Base-by-base conservation (phyloP, 1,140 invertebrate genomes). In the Xylocopa sonorina region DNA sequence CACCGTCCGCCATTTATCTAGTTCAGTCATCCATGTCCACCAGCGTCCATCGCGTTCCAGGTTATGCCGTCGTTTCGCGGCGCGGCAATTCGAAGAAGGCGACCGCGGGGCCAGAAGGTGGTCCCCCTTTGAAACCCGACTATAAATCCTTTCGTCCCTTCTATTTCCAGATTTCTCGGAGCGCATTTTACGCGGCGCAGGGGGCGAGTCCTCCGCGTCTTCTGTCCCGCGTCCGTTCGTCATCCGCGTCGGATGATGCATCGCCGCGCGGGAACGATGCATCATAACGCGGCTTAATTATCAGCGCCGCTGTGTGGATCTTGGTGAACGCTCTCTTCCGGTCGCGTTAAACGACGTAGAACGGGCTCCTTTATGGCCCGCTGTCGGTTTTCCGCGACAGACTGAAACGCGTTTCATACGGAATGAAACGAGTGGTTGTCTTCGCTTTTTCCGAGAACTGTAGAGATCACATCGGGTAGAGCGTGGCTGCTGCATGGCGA, bases 261-360 rank as follows among this genome's bases (percentile, higher is more conserved):
- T 77, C 75, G 75, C 50, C 41, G 16, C 0, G 24, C n/a, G 6
- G n/a, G 24, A 64, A 77, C 75, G 75, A 77, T 77, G 55, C 64
- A 69, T 77, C 64, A 77, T 77, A 60, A 77, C 29, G 24, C 66
- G 34, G 32, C 43, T 77, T 77, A 77, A 77, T 77, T 77, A 77
- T 69, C 67, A 27, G 18, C 4, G 24, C 38, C 27, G 60, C 75
- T 69, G 41, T 69, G 41, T 60, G 75, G 41, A 77, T 69, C 66
- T 69, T 38, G 10, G 12, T 32, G 32, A 29, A 57, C 53, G 16
- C 24, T 29, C 41, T 46, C 32, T 69, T 34, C 43, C 53, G 27
- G 55, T 29, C 21, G 27, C 34, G 32, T 67, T 77, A 60, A 75
- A 69, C 50, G 64, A 41, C 50, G 43, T 16, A 55, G 63, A 64